phyloP scores from a whole-genome alignment of 1,140 invertebrate species.

The Aphelenchoides avenae region DNA sequence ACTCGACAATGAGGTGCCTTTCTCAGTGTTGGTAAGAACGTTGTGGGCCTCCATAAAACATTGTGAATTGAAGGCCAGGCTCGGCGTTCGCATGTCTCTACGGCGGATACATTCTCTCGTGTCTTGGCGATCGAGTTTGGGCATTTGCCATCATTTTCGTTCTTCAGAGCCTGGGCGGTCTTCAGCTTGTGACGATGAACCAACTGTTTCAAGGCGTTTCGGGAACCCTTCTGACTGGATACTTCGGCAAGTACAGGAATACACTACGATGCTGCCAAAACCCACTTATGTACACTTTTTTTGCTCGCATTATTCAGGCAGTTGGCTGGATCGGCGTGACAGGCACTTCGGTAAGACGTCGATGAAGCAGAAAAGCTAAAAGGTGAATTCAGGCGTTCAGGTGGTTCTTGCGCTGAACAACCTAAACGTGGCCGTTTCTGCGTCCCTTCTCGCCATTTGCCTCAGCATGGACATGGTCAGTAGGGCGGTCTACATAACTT shows the following conservation, averaged over 20 bases:
- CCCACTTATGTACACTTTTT: too few species aligned
- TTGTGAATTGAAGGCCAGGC: too few species aligned
- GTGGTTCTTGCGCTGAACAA: slow-evolving; percentile 31
- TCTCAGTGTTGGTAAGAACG: too few species aligned
- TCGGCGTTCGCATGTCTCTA: too few species aligned
- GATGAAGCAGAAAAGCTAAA: background rate
- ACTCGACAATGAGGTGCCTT: too few species aligned
- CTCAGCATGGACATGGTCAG: slow-evolving; percentile 2
- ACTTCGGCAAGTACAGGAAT: slow-evolving; percentile 29
- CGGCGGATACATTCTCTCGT: too few species aligned
- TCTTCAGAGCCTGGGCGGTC: slow-evolving; percentile 26
- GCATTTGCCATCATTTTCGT: too few species aligned
- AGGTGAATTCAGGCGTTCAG: slow-evolving; percentile 15
- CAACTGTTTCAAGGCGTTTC: slow-evolving; percentile 24
- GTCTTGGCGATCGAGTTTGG: too few species aligned
- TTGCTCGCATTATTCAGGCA: slow-evolving; percentile 1
- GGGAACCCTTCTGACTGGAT: slow-evolving; percentile 16
- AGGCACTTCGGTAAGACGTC: slow-evolving; percentile 12
- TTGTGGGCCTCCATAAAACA: too few species aligned
- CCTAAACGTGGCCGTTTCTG: slow-evolving; percentile 25
- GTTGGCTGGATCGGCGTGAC: slow-evolving; percentile 30
- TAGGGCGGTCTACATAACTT: slow-evolving; percentile 5
- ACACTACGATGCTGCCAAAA: too few species aligned
- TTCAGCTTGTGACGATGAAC: slow-evolving; percentile 28
- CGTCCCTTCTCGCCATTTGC: slow-evolving; percentile 20